Conservation (phyloP, 2,113 vertebrate genomes). For the Rafetus swinhoei region DNA sequence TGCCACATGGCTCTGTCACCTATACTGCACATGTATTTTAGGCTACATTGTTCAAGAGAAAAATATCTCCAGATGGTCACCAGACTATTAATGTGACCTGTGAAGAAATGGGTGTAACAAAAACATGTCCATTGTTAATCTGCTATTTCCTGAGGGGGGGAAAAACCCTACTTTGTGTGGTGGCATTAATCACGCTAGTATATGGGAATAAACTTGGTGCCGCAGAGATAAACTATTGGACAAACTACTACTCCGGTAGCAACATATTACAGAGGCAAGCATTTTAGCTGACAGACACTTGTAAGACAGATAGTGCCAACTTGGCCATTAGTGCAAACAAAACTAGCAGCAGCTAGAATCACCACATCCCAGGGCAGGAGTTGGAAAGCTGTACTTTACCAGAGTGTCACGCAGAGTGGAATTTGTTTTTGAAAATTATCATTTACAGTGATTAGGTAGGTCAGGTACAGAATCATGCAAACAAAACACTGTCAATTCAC, state of each 20-base stretch:
- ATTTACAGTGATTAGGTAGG: not conserved
- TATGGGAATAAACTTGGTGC: not conserved
- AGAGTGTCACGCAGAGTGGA: not conserved
- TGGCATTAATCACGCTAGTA: not conserved
- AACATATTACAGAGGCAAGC: not conserved
- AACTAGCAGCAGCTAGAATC: not conserved
- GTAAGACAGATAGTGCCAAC: rapidly evolving
- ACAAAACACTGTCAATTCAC: not conserved
- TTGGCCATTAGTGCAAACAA: not conserved
- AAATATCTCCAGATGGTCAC: not conserved
- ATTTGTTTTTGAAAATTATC: not conserved
- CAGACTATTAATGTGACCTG: not conserved
- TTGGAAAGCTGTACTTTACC: not conserved
- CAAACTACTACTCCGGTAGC: not conserved
- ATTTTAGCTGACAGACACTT: not conserved
- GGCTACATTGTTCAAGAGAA: not conserved
- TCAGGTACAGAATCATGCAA: not conserved
- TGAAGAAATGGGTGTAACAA: not conserved
- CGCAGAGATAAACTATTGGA: not conserved
- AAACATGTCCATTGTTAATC: not conserved
- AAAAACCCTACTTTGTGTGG: not conserved
- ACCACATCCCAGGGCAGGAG: not conserved
- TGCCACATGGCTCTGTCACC: not conserved
- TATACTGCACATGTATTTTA: not conserved
- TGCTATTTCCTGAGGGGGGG: not conserved